Conservation (phyloP, 2,888 invertebrate genomes). For the Slavum lentiscoides region DNA sequence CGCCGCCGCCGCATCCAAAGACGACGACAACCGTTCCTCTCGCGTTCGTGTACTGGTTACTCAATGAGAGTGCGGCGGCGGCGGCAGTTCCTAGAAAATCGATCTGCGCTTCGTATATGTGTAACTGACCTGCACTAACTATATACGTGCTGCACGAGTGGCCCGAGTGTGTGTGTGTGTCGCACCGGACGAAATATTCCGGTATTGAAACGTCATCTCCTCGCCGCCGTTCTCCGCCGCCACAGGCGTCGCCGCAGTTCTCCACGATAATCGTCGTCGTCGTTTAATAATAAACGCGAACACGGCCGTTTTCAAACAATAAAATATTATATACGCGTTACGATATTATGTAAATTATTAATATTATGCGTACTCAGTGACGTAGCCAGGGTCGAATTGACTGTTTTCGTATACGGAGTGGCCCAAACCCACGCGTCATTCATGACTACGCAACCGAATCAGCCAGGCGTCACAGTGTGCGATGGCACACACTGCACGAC, state of each 20-base stretch:
- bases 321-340: too few relatives aligned
- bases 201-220: constrained; percentile 45
- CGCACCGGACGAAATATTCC: constrained; percentile 36
- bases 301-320: too few relatives aligned
- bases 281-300: too few relatives aligned
- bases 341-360: too few relatives aligned
- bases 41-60: constrained; percentile 42
- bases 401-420: too few relatives aligned
- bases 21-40: neutral
- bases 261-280: too few relatives aligned
- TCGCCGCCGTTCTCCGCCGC: neutral
- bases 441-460: too few relatives aligned
- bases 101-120: constrained; percentile 23
- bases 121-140: constrained; percentile 52
- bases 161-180: neutral
- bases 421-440: too few relatives aligned
- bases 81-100: constrained; percentile 51
- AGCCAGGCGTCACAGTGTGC: too few relatives aligned
- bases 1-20: neutral
- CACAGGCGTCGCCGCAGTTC: neutral
- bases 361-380: too few relatives aligned
- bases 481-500: too few relatives aligned
- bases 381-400: too few relatives aligned
- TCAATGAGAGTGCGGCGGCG: constrained; percentile 43
- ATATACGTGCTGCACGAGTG: constrained; percentile 19